Percentiles rank a stretch among this genome's conserved stretches.
Conservation (phyloP, 2,797 vertebrate genomes). For the Poecilia velifera region DNA sequence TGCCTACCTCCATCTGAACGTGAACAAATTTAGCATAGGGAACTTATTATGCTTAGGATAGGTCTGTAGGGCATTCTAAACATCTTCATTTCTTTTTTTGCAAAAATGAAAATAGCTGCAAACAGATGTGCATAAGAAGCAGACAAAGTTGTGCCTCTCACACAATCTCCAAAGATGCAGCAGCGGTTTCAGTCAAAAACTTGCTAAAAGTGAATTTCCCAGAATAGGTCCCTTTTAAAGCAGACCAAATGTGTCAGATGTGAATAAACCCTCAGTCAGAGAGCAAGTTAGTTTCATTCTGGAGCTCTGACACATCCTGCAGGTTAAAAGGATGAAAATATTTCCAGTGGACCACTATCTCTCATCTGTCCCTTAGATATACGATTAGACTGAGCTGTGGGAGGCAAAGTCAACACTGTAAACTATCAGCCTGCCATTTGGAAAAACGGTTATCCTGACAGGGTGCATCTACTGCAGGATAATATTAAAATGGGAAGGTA, state of each 20-base stretch:
- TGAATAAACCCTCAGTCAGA: neutral
- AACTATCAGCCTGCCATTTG: neutral
- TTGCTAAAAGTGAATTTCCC: no score
- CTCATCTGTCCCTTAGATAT: neutral
- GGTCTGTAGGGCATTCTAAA: no score
- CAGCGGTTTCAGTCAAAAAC: no score
- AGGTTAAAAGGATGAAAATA: neutral
- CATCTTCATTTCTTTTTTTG: no score
- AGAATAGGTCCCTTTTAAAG: no score
- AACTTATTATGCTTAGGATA: no score
- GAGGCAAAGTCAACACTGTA: neutral
- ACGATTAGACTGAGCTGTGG: neutral
- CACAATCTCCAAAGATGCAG: no score
- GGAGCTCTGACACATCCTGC: neutral
- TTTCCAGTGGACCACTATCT: neutral
- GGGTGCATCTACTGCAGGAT: neutral
- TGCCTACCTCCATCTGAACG: neutral
- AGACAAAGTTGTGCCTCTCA: no score
- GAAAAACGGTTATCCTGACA: neutral
- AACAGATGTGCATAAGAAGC: no score
- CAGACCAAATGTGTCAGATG: neutral
- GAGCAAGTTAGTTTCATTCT: neutral
- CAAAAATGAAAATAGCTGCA: no score
- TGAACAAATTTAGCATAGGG: neutral
- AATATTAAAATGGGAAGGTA: conserved; percentile 5